Base-by-base conservation (phyloP, 1,140 invertebrate species). In the Anoplophora glabripennis region DNA sequence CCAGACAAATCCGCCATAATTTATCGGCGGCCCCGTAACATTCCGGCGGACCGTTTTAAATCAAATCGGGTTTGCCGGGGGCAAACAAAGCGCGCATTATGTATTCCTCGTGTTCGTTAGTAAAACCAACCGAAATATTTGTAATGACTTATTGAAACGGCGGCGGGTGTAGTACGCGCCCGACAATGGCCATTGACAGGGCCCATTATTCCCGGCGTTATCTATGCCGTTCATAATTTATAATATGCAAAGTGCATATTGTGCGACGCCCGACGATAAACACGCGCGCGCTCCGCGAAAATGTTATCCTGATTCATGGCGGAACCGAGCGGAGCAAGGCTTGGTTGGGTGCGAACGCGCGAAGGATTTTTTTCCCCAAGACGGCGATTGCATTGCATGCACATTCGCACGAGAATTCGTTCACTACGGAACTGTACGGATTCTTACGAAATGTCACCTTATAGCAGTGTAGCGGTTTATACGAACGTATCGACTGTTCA, bases 211-310 rank as follows among this genome's bases (percentile, higher is more conserved):
- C 17, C 2, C 12, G 11, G 18, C 36, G 52, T 53, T 53, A 44
- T 53, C 52, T 53, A 44, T 53, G 37, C 36, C 37, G 37, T 17
- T 56, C 41, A 47, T 56, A 56, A 56, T 56, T 56, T 47, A 56
- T 56, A 56, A 46, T 56, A 56, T 56, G 45, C n/a, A 47, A 47
- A 47, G 17, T 47, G 53, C 53, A 56, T 56, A 56, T 56, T 56
- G 53, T 56, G 49, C 53, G 53, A 12, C 18, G 36, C 36, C 21
- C 51, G 51, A n/a, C n/a, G 51, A 53, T 53, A 53, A 41, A 53
- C 51, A 34, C 51, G 33, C 51, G 18, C 35, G 35, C 37, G 33
- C 37, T 53, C 35, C 18, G 15, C 18, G 38, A 53, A 53, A 53
- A 53, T 42, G 51, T 34, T 28, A 53, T 40, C 51, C 51, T 40